Base-by-base conservation (phyloP, 2,888 invertebrate species). In the Caenorhabditis doughertyi region DNA sequence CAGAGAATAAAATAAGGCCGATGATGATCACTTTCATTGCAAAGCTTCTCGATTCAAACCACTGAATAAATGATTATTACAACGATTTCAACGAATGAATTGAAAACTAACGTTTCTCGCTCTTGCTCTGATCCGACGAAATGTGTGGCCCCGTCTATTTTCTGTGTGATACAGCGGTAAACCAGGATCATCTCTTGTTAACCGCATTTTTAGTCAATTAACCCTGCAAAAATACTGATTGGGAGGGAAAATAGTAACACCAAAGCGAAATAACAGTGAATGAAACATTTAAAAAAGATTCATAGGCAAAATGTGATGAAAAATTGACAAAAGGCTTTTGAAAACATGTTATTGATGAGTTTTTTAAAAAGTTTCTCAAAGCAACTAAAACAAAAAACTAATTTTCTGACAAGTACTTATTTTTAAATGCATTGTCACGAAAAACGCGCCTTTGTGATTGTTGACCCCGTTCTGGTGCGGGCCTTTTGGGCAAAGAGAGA, bases 161-260 rank as follows among this genome's bases (percentile, higher is more conserved):
- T 68, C 68, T 2, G 27, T 71, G 16, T 77, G 56, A 56, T 82
- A 77, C 29, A 81, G 42, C 27, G 82, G 82, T 39, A 82, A 49
- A n/a, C 55, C 47, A 4, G 60, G 51, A 53, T 72, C 77, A 68
- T 77, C 68, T 32, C 77, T 60, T 29, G 71, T 27, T 55, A 82
- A 39, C 70, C 68, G 56, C 82, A 82, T 82, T 21, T 39, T 77
- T n/a, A 73, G 65, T 82, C 47, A 72, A 79, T 71, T 71, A 25
- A 62, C 74, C 60, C 77, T 82, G 82, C 7, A 44, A 23, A 44
- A 9, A 56, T 1, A 25, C 4, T 16, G 25, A 13, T 42, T 42
- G 5, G 5, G 35, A 35, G 42, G 16, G 13, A 60, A 60, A n/a
- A 42, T n/a, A 23, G n/a, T 3, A 3, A 25, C 8, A 21, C 21